Conservation (phyloP, 2,113 vertebrate species). For the Odontophorus gujanensis region DNA sequence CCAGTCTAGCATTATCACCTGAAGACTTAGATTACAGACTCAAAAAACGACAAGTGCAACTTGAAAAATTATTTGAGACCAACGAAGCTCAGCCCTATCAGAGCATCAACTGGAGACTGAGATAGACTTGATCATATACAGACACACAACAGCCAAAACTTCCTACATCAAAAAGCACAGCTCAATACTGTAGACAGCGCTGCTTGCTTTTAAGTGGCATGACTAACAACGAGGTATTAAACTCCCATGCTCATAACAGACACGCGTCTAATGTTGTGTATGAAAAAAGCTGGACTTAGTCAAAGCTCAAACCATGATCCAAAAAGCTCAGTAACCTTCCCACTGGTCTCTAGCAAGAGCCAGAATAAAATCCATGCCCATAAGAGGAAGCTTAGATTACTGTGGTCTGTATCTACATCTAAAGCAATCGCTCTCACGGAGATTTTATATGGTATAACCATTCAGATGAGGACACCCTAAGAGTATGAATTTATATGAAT, state of each 20-base stretch:
- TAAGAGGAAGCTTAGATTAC: neutral
- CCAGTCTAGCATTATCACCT: neutral
- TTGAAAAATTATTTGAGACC: neutral
- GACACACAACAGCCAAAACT: neutral
- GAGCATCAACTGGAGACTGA: neutral
- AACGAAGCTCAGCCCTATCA: neutral
- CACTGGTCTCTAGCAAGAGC: neutral
- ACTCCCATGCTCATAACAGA: neutral
- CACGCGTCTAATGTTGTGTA: neutral
- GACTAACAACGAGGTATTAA: neutral
- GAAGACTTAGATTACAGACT: neutral
- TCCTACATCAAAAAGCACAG: neutral
- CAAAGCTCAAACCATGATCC: neutral
- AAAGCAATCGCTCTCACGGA: accelerated
- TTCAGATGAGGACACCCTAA: neutral
- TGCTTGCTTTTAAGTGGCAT: neutral
- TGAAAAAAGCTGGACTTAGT: neutral
- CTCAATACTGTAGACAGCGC: neutral
- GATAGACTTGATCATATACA: neutral
- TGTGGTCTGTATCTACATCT: neutral
- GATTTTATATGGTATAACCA: neutral
- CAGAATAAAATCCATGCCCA: neutral
- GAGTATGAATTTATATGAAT: neutral
- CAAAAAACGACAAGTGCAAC: neutral
- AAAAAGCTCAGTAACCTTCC: neutral